Evolutionary conservation across 2,113 vertebrate genomes (phyloP), one percentile per base, ranked within the genome.

Genomic region (Aepyceros melampus): DNA sequence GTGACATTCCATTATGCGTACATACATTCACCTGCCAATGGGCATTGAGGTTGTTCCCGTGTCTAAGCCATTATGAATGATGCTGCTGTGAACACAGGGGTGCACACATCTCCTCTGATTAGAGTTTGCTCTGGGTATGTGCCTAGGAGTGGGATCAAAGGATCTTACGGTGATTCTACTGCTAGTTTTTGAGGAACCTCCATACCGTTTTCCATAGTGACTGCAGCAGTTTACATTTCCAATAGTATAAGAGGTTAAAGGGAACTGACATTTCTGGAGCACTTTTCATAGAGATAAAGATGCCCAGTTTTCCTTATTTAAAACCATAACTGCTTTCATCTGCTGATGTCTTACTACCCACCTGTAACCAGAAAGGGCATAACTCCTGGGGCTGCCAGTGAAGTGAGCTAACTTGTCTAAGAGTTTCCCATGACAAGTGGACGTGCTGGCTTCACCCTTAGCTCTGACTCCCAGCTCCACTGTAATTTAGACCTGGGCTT

Each of bases 351-450:
- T 88, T 25, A 33, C 33, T 31, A 5, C 25, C 23, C 23, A 2
- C n/a, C 53, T 94, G 25, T 81, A 23, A 43, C 76, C 76, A 51
- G 25, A 76, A 51, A 25, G 29, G 10, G 43, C 5, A 1, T 25
- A 43, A 71, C 2, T 12, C 2, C 5, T 14, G 7, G 16, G 2
- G 23, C 45, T 47, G 27, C 51, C 23, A 3, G 2, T 3, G 76
- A 85, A 53, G n/a, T 14, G 1, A 29, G 33, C 33, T 40, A 36
- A 40, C n/a, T 47, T 5, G 40, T 60, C 3, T 4, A 25, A 40
- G 40, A 56, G n/a, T 40, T 17, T n/a, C 4, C 45, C 11, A 0
- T 90, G 49, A 8, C 12, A 62, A 21, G 55, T 53, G n/a, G 58
- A 47, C 2, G 2, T 71, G 25, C 71, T 58, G 33, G 9, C 11